Percentiles rank a stretch among this genome's conserved stretches.
Conservation (phyloP, 2,797 vertebrate species). For the Luscinia luscinia region DNA sequence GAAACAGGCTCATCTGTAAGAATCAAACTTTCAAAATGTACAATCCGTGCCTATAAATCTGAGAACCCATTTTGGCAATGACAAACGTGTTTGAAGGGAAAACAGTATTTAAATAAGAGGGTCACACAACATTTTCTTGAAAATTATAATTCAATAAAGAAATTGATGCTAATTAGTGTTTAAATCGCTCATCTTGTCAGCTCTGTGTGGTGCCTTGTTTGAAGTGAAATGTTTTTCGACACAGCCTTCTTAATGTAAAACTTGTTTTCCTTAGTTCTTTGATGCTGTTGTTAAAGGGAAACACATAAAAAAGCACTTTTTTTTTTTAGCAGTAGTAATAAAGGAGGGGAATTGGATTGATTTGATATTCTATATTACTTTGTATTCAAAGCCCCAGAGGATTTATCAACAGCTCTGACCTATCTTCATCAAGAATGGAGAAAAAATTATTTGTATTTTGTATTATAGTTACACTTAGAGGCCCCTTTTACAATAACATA, state of each 20-base stretch:
- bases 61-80: background rate
- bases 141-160: slow-evolving; percentile 32
- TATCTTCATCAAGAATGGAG: background rate
- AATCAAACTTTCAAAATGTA: background rate
- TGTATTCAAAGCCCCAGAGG: background rate
- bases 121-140: slow-evolving; percentile 5
- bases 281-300: slow-evolving; percentile 23
- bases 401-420: background rate
- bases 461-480: slow-evolving; percentile 13
- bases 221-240: slow-evolving; percentile 31
- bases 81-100: background rate
- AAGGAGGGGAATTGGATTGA: slow-evolving; percentile 14
- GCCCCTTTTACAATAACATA: background rate
- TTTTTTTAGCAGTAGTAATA: background rate
- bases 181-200: slow-evolving; percentile 45
- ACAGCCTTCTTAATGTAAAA: slow-evolving; percentile 12
- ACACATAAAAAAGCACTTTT: background rate
- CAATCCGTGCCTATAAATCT: background rate
- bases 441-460: background rate
- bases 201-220: slow-evolving; percentile 35
- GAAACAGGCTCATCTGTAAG: background rate
- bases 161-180: slow-evolving; percentile 42
- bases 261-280: slow-evolving; percentile 45
- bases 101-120: slow-evolving; percentile 43
- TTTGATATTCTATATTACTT: background rate